Base-by-base conservation (phyloP, 2,888 invertebrate genomes). In the Macaria liturata region DNA sequence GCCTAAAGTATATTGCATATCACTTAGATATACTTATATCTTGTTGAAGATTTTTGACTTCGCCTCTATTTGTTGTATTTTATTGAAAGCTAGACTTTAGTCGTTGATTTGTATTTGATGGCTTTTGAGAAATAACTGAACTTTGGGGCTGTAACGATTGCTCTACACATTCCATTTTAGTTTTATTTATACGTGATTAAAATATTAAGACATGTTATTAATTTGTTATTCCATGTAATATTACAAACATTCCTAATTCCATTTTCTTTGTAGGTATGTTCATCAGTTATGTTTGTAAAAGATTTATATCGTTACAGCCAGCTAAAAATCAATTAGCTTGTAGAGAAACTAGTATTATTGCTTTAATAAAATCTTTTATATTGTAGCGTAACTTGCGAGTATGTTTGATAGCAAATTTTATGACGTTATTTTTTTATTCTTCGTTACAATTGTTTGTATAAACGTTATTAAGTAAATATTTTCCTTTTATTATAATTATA, bases 1-100 rank as follows among this genome's bases (percentile, higher is more conserved):
- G 89, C 88, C 88, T 88, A 86, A 82, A 82, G 76, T 86, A 81
- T 88, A 89, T 88, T 89, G 90, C 90, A 91, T 91, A 91, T 91
- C 90, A 91, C 80, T 84, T 88, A 87, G 84, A 78, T 69, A 71
- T 72, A 80, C 75, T 81, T 79, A 77, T 81, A 72, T 78, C 74
- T 74, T 75, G 70, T 76, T 75, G 67, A 75, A 63, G 56, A 64
- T 66, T 76, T 70, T 74, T 63, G 62, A 74, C 72, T 74, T 66
- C 69, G 75, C 74, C 63, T 72, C 61, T 72, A 68, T 66, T 69
- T 69, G 69, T 75, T 75, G 65, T 72, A 60, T 74, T 73, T 70
- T 69, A 66, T 62, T 65, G 60, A 76, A 76, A 69, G 77, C 79
- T 80, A 81, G 76, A 67, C 49, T 65, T 54, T 77, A 74, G 74